Conservation (phyloP, 2,888 invertebrate genomes). For the Argyresthia albistria region DNA sequence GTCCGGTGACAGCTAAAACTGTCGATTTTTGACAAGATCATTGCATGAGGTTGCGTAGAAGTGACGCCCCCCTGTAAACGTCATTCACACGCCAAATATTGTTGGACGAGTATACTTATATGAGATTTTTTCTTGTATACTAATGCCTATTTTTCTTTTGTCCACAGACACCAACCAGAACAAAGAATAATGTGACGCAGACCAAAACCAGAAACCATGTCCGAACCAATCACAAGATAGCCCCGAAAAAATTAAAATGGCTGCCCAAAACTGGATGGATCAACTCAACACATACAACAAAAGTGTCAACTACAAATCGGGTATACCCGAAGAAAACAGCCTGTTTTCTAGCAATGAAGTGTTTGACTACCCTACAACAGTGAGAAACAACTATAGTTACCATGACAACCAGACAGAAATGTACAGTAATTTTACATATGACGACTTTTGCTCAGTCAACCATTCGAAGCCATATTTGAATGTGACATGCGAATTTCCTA, state of each 20-base stretch:
- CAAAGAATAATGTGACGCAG: background rate
- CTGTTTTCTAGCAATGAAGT: constrained; percentile 15
- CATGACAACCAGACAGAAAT: constrained; percentile 34
- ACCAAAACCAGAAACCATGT: constrained; percentile 17
- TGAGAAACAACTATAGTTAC: constrained; percentile 28
- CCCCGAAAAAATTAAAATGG: constrained; percentile 34
- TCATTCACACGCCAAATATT: no score
- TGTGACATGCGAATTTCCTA: constrained; percentile 77
- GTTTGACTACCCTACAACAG: constrained; percentile 7
- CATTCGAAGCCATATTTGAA: constrained; percentile 68
- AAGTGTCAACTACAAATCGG: constrained; percentile 19
- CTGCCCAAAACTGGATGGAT: constrained; percentile 42
- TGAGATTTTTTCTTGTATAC: background rate
- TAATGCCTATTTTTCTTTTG: constrained; percentile 15
- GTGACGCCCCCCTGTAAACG: no score
- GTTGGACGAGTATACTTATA: no score
- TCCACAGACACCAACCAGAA: constrained; percentile 20
- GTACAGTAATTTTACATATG: constrained; percentile 48
- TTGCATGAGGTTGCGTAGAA: no score
- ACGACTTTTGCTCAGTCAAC: constrained; percentile 54
- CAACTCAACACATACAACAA: constrained; percentile 29
- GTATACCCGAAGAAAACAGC: constrained; percentile 12
- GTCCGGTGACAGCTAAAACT: no score
- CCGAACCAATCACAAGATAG: constrained; percentile 26
- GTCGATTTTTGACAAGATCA: no score